Evolutionary conservation across 2,888 invertebrate genomes (phyloP), one percentile per base, ranked within the genome.

Genomic region (Danaus chrysippus): DNA sequence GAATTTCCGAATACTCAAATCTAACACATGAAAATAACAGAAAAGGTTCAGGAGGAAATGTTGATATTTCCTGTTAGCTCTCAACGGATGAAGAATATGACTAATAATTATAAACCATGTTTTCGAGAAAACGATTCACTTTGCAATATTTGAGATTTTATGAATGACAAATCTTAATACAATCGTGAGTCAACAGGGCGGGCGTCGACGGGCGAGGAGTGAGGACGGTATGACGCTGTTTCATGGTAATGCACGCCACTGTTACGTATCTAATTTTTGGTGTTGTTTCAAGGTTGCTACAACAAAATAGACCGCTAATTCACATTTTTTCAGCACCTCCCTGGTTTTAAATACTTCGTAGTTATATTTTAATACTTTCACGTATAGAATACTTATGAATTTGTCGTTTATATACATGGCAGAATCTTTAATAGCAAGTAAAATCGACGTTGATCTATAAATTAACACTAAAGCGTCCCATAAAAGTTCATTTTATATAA

Each of bases 121-220:
- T 56, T 58, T 65, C 69, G 71, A 69, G 69, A 63, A 67, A 74
- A 73, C 67, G 73, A 77, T 73, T 72, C 70, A 70, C 69, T 74
- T 74, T 73, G 75, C 77, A 69, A 70, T 71, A 69, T 71, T 77
- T 75, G 75, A 75, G 75, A 79, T 80, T 83, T 80, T 76, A 81
- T 83, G 82, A 83, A 85, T 88, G 84, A 86, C 81, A 81, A 83
- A 83, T 79, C 77, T 79, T 78, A 79, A 79, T 77, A 73, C 74
- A 77, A 71, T 71, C 73, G 71, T 87, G 86, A 86, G 73, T 87
- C 86, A 87, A 76, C 79, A 70, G 68, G 73, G 74, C 73, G 71
- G 70, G 73, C 76, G 77, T 72, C 23, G 23, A 34, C 79, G 70
- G 68, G 73, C 75, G 73, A 71, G 70, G 73, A 76, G 77, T 72